phyloP scores from a whole-genome alignment of 2,888 invertebrate species.

The Saturnia pavonia region DNA sequence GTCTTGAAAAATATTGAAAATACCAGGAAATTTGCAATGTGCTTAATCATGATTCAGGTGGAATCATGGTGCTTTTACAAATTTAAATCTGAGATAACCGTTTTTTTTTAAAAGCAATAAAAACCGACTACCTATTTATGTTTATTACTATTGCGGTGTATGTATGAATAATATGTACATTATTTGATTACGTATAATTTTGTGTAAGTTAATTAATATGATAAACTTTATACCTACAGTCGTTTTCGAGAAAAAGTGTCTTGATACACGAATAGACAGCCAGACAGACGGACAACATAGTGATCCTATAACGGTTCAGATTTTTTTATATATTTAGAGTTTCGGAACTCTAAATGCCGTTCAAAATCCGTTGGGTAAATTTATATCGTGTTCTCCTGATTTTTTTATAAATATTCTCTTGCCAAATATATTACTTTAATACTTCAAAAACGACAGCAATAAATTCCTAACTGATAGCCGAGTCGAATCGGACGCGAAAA shows the following conservation, averaged over 20 bases:
- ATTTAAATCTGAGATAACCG: background rate
- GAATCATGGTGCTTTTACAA: background rate
- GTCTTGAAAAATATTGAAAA: background rate
- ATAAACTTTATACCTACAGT: no score
- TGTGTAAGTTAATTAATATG: background rate
- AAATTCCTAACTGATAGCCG: background rate
- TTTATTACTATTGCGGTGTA: background rate
- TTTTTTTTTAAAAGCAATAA: background rate
- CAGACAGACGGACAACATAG: no score
- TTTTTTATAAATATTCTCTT: no score
- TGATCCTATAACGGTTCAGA: no score
- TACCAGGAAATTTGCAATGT: background rate
- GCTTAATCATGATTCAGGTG: no score
- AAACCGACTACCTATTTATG: background rate
- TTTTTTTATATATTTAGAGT: no score
- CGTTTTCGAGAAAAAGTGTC: no score
- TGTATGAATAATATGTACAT: conserved; percentile 4
- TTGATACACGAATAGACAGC: no score
- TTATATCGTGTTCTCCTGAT: no score
- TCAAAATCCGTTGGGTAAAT: no score
- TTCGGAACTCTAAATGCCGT: background rate
- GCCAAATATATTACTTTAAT: background rate
- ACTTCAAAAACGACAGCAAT: background rate
- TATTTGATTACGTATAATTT: background rate
- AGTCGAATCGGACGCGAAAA: conserved; percentile 48